Conservation (phyloP, 2,113 vertebrate species). For the Sceloporus tristichus region DNA sequence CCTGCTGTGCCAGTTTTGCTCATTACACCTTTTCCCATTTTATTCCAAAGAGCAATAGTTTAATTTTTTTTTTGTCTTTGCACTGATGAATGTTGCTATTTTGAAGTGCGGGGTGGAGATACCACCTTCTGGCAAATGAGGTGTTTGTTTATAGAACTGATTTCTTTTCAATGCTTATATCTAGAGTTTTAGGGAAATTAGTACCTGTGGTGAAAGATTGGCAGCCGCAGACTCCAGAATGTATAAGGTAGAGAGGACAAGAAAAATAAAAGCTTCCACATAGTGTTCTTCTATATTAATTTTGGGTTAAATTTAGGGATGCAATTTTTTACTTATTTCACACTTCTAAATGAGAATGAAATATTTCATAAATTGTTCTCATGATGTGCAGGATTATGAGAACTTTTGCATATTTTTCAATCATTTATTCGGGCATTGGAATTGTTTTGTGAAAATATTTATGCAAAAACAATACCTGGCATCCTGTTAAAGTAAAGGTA, state of each 20-base stretch:
- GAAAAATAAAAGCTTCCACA: not conserved
- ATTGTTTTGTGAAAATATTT: too few relatives aligned
- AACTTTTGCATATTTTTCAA: too few relatives aligned
- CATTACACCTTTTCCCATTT: not conserved
- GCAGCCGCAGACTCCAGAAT: not conserved
- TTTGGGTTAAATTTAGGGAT: not conserved
- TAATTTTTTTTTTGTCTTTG: not conserved
- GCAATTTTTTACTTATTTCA: too few relatives aligned
- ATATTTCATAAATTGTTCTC: too few relatives aligned
- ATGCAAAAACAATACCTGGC: too few relatives aligned
- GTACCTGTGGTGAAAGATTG: slow-evolving; percentile 17
- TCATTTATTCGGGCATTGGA: too few relatives aligned
- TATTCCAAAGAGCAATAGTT: not conserved
- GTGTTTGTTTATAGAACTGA: slow-evolving; percentile 15
- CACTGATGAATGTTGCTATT: slow-evolving; percentile 16
- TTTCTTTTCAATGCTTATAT: not conserved
- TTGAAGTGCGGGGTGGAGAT: not conserved
- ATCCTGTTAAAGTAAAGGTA: too few relatives aligned
- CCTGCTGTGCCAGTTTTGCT: not conserved
- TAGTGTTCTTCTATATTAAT: not conserved
- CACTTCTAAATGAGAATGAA: too few relatives aligned
- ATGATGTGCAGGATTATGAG: too few relatives aligned
- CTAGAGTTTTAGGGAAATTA: slow-evolving; percentile 10
- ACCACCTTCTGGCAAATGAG: not conserved
- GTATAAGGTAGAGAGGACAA: not conserved